Percentiles rank a stretch among this genome's conserved stretches.
phyloP scores from a whole-genome alignment of 92 coral and sea anemone species.

The Palythoa caribaeorum region DNA sequence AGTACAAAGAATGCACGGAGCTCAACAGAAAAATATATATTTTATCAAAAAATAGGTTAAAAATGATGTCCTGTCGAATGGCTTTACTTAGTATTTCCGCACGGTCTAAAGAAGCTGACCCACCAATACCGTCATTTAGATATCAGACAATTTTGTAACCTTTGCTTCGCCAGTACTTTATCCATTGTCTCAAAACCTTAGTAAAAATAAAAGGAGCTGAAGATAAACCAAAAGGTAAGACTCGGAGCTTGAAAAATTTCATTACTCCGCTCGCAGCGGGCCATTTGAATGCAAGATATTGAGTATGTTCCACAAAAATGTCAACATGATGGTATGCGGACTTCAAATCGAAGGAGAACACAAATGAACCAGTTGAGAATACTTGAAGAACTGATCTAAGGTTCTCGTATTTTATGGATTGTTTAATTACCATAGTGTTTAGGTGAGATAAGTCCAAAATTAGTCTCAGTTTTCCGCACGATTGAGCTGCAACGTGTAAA shows the following conservation, averaged over 20 bases:
- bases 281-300: constrained; percentile 62
- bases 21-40: too few relatives aligned
- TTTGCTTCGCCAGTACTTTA: constrained; percentile 60
- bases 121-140: constrained; percentile 63
- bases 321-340: constrained; percentile 45
- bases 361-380: not conserved
- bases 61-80: constrained; percentile 48
- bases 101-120: constrained; percentile 3
- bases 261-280: constrained; percentile 37
- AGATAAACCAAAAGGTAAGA: constrained; percentile 64
- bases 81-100: constrained; percentile 41
- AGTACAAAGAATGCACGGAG: too few relatives aligned
- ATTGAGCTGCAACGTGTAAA: constrained; percentile 65
- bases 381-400: constrained; percentile 65
- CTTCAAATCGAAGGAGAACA: constrained; percentile 58
- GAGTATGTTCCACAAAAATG: constrained; percentile 55
- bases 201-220: constrained; percentile 62
- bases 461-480: constrained; percentile 16
- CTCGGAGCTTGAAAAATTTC: constrained; percentile 49
- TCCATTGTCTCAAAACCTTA: constrained; percentile 64
- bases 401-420: constrained; percentile 67
- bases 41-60: not conserved
- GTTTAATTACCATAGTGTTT: constrained; percentile 46
- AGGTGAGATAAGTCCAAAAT: not conserved
- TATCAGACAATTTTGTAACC: constrained; percentile 23